Conservation (phyloP, 1,140 invertebrate species). For the Harpegnathos saltator region DNA sequence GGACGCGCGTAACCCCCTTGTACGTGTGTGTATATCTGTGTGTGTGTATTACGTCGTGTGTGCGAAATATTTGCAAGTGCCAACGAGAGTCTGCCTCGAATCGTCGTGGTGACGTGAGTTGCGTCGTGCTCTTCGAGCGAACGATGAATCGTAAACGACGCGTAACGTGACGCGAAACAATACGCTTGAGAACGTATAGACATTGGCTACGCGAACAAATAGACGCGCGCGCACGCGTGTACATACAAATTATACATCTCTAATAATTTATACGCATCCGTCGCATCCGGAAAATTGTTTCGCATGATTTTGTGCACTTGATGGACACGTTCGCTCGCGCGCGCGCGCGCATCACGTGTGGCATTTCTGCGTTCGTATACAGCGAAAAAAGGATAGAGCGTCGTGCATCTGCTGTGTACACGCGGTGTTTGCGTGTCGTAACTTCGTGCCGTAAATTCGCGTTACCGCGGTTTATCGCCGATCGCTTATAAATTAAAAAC, state of each 20-base stretch:
- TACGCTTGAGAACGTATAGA: slow-evolving; percentile 6
- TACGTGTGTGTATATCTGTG: too few species aligned
- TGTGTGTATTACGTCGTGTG: too few species aligned
- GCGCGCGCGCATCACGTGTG: slow-evolving; percentile 10
- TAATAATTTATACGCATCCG: slow-evolving; percentile 40
- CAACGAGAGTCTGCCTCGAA: neutral
- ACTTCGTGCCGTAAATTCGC: slow-evolving; percentile 55
- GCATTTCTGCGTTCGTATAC: slow-evolving; percentile 35
- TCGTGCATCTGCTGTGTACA: slow-evolving; percentile 16
- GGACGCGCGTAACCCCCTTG: too few species aligned
- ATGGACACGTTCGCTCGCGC: too few species aligned
- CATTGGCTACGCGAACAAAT: neutral
- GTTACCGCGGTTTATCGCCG: slow-evolving; percentile 48
- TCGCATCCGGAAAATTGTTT: slow-evolving; percentile 46
- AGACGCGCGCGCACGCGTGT: too few species aligned
- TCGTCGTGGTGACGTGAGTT: neutral
- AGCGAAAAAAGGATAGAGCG: slow-evolving; percentile 36
- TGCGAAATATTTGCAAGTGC: neutral
- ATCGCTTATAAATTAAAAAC: slow-evolving; percentile 54
- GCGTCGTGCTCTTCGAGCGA: neutral
- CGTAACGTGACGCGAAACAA: neutral
- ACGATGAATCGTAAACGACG: slow-evolving; percentile 7
- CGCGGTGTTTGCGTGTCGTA: slow-evolving; percentile 66
- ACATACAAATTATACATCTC: slow-evolving; percentile 18
- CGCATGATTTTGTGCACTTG: slow-evolving; percentile 20